Percentiles rank a stretch among this genome's conserved stretches.
phyloP scores from a whole-genome alignment of 2,797 vertebrate genomes.

The Novumbra hubbsi region DNA sequence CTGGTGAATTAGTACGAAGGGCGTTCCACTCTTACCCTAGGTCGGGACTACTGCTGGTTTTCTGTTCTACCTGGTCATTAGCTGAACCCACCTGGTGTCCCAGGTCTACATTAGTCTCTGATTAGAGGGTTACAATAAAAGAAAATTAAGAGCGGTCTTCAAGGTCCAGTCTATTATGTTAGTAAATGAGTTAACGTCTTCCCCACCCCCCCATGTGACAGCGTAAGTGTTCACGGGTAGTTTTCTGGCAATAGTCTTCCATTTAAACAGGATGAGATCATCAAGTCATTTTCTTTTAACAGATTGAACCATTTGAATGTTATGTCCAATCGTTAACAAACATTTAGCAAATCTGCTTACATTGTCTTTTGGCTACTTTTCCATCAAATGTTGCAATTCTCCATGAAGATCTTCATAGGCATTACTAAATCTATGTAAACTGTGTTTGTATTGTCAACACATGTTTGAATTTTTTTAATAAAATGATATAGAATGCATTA shows the following conservation, averaged over 20 bases:
- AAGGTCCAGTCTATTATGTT: not conserved
- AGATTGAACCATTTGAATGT: too few species aligned
- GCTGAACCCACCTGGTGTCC: not conserved
- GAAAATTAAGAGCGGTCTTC: not conserved
- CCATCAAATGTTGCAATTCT: too few species aligned
- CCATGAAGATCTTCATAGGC: too few species aligned
- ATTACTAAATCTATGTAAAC: too few species aligned
- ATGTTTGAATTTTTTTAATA: too few species aligned
- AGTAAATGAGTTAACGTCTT: not conserved
- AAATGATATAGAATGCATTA: too few species aligned
- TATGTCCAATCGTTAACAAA: too few species aligned
- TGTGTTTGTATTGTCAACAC: too few species aligned
- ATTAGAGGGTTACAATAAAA: not conserved
- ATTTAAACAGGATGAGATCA: not conserved
- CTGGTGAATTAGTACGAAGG: not conserved
- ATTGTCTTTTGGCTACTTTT: too few species aligned
- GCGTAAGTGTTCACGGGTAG: not conserved
- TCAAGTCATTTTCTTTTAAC: too few species aligned
- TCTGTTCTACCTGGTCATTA: not conserved
- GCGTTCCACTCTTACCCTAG: not conserved
- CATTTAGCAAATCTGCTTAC: too few species aligned
- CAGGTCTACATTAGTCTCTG: not conserved
- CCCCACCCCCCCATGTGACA: not conserved
- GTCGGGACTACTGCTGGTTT: not conserved
- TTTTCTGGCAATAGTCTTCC: not conserved